phyloP scores from a whole-genome alignment of 2,888 invertebrate genomes.

The Saturnia pavonia region DNA sequence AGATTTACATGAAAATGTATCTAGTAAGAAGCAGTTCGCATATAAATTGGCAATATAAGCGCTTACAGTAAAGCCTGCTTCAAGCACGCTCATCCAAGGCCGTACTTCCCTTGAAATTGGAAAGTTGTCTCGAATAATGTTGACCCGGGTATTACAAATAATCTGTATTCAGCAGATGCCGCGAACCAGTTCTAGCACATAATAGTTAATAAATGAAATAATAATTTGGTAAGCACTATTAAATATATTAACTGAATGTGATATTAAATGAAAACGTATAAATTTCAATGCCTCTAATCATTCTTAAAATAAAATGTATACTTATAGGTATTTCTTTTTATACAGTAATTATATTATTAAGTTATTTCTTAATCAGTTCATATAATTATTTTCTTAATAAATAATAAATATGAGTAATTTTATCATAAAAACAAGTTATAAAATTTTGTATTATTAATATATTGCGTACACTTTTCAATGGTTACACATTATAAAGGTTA shows the following conservation, averaged over 20 bases:
- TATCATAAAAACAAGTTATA: no score
- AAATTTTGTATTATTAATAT: neutral
- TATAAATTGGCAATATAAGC: slow-evolving; percentile 17
- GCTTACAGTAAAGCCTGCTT: slow-evolving; percentile 29
- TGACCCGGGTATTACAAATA: slow-evolving; percentile 47
- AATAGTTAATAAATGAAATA: slow-evolving; percentile 28
- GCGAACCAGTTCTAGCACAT: slow-evolving; percentile 30
- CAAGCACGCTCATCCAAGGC: slow-evolving; percentile 49
- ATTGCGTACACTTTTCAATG: neutral
- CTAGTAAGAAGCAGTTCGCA: slow-evolving; percentile 13
- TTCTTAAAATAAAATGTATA: neutral
- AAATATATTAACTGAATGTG: neutral
- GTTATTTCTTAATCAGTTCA: neutral
- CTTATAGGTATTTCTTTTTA: neutral
- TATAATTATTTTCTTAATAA: neutral
- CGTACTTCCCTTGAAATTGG: slow-evolving; percentile 71
- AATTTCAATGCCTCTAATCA: neutral
- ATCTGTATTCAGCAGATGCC: slow-evolving; percentile 50
- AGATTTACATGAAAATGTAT: neutral
- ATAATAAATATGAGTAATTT: no score
- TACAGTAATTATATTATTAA: neutral
- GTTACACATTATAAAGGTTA: neutral
- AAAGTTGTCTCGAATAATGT: slow-evolving; percentile 66
- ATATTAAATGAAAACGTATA: neutral
- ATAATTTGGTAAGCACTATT: neutral